Conservation (phyloP, 2,888 invertebrate genomes). For the Artemia sinica region DNA sequence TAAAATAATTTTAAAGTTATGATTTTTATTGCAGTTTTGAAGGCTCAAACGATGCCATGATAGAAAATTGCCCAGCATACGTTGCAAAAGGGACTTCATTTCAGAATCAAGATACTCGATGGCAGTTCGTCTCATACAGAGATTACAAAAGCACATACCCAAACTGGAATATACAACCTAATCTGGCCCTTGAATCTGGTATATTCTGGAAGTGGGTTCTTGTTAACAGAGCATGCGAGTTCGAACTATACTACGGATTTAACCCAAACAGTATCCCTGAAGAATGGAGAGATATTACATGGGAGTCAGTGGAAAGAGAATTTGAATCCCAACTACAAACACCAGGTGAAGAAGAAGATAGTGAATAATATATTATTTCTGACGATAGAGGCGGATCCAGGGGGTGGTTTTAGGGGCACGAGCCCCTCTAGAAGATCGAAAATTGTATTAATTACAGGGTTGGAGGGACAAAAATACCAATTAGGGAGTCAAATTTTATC, state of each 20-base stretch:
- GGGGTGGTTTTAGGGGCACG: too few relatives aligned
- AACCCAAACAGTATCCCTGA: conserved; percentile 1
- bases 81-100: not conserved
- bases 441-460: too few relatives aligned
- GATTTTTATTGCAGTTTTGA: not conserved
- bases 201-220: conserved; percentile 12
- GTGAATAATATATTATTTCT: too few relatives aligned
- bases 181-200: not conserved
- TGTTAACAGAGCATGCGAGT: not conserved
- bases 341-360: too few relatives aligned
- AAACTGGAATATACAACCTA: not conserved
- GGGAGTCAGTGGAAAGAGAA: not conserved
- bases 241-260: not conserved
- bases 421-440: too few relatives aligned
- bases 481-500: too few relatives aligned
- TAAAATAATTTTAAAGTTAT: too few relatives aligned
- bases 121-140: not conserved
- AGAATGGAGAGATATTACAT: not conserved
- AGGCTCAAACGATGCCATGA: not conserved
- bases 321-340: not conserved
- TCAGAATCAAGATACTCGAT: not conserved
- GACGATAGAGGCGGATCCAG: too few relatives aligned
- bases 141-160: not conserved
- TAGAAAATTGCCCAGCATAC: conserved; percentile 8
- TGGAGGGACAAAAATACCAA: too few relatives aligned